Conservation (phyloP, 2,888 invertebrate genomes). For the Apamea monoglypha region DNA sequence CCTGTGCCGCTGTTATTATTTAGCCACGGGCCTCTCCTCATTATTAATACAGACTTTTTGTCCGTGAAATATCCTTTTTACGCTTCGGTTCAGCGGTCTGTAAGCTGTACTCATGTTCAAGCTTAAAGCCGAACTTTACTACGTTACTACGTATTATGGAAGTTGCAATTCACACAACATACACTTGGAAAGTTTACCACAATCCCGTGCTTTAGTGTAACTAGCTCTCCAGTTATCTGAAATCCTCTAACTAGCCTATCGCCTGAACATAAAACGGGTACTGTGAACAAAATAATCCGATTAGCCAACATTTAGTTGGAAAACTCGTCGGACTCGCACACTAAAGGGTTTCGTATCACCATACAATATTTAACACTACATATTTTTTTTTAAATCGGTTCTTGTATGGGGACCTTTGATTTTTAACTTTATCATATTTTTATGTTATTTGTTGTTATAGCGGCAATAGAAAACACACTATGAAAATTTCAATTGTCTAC, state of each 20-base stretch:
- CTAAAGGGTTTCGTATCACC: not conserved
- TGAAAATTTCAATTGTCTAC: too few species aligned
- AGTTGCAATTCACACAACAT: slow-evolving; percentile 13
- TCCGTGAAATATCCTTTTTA: not conserved
- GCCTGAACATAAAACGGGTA: slow-evolving; percentile 13
- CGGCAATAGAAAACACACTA: too few species aligned
- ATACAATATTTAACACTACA: too few species aligned
- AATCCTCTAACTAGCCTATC: slow-evolving; percentile 20
- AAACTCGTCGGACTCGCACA: not conserved
- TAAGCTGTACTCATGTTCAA: slow-evolving; percentile 22
- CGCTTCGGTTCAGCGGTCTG: not conserved
- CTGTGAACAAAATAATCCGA: slow-evolving; percentile 32
- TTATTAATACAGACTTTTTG: not conserved
- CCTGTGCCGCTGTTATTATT: too few species aligned
- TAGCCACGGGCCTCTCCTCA: too few species aligned
- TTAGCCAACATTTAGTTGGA: slow-evolving; percentile 15
- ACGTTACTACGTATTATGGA: not conserved
- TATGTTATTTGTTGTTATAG: too few species aligned
- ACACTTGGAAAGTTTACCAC: slow-evolving; percentile 21
- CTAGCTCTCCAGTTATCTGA: slow-evolving; percentile 16
- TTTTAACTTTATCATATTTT: too few species aligned
- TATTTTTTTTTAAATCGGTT: too few species aligned
- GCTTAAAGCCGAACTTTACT: slow-evolving; percentile 19
- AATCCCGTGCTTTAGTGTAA: slow-evolving; percentile 21
- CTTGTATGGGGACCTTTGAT: too few species aligned